These are phyloP conservation scores for Dascyllus trimaculatus DNA, from an alignment of 2,113 vertebrate genomes.

Conservation along the genomic window DNA sequence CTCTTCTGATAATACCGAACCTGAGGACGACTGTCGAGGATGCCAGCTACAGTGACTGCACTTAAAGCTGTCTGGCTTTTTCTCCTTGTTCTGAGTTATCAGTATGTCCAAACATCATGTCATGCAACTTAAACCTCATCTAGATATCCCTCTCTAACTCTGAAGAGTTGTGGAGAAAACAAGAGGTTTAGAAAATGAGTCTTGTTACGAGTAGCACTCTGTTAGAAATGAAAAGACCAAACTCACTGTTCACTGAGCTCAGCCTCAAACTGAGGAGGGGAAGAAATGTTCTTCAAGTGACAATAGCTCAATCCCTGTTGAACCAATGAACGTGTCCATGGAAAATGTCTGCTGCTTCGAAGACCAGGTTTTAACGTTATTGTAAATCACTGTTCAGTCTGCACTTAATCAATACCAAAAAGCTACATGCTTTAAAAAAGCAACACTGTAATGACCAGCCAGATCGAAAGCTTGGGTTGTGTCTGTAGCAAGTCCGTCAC, in stretches of 20 bases:
- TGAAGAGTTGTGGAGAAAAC: constrained; percentile 28
- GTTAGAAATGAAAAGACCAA: constrained; percentile 25
- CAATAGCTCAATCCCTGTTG: constrained; percentile 11
- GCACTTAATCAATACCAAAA: constrained; percentile 18
- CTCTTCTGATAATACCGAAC: constrained; percentile 81
- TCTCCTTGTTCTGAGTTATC: constrained; percentile 29
- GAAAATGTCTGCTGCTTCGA: constrained; percentile 55
- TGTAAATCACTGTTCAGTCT: constrained; percentile 30
- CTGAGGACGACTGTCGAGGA: constrained; percentile 81
- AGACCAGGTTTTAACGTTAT: constrained; percentile 45
- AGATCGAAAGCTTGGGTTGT: constrained; percentile 11
- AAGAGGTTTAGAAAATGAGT: constrained; percentile 1
- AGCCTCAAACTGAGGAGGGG: constrained; percentile 2
- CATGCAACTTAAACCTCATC: constrained; percentile 64
- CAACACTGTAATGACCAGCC: neutral
- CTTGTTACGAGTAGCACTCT: constrained; percentile 15
- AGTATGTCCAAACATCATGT: constrained; percentile 55
- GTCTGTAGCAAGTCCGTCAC: constrained; percentile 1
- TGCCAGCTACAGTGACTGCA: constrained; percentile 77
- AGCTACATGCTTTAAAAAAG: too few relatives aligned
- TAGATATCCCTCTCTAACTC: constrained; percentile 23
- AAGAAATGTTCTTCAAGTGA: constrained; percentile 17
- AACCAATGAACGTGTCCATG: constrained; percentile 52
- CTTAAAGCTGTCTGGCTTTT: constrained; percentile 16
- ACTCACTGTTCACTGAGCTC: constrained; percentile 29